These are phyloP conservation scores for Beroe forskalii DNA, from an alignment of 37 sponge, comb jelly and placozoan species.

Conservation along the genomic window DNA sequence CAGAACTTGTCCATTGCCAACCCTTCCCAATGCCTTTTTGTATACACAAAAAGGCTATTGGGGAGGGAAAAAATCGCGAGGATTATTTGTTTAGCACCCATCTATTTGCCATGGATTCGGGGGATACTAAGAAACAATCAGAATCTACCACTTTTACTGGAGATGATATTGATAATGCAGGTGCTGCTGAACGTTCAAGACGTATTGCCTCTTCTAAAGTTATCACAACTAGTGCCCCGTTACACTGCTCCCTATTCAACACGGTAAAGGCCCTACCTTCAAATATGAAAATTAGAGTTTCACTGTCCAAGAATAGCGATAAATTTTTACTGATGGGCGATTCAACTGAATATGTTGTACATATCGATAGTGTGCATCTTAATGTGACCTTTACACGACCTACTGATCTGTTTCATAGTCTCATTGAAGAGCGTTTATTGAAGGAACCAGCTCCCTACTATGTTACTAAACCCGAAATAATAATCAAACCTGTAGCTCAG, in stretches of 20 bases:
- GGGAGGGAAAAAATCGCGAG: slow-evolving; percentile 9
- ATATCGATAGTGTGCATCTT: not conserved
- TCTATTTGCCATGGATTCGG: slow-evolving; percentile 1
- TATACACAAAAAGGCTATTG: no score
- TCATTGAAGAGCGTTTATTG: slow-evolving; percentile 21
- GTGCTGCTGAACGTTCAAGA: not conserved
- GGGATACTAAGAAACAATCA: not conserved
- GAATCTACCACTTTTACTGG: not conserved
- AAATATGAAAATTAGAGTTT: not conserved
- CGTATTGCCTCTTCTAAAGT: not conserved
- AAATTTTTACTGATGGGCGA: not conserved
- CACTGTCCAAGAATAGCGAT: slow-evolving; percentile 5
- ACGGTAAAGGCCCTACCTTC: not conserved
- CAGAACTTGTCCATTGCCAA: no score
- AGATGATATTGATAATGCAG: not conserved
- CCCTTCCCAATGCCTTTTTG: no score
- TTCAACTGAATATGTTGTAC: not conserved
- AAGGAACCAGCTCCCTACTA: slow-evolving; percentile 20
- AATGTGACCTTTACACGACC: not conserved
- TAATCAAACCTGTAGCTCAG: not conserved
- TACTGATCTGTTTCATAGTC: not conserved
- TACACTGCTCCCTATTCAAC: not conserved
- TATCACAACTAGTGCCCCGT: not conserved
- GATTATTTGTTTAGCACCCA: not conserved
- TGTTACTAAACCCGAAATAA: slow-evolving; percentile 7